Conservation (phyloP, 2,888 invertebrate genomes). For the Drosophila birchii region DNA sequence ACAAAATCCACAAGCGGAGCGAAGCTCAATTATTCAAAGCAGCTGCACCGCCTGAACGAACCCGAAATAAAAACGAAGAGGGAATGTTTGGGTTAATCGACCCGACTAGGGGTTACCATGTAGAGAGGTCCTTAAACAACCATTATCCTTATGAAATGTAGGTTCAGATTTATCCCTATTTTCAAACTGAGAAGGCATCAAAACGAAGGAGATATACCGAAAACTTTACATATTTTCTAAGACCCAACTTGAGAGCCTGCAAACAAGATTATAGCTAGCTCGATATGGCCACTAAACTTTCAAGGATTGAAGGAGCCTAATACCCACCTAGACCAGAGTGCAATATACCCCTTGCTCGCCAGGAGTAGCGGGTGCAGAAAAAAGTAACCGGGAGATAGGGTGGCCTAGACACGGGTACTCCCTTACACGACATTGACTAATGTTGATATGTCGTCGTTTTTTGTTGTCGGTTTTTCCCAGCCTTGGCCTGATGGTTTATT, state of each 20-base stretch:
- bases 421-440: conserved; percentile 77
- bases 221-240: neutral
- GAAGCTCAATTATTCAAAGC: conserved; percentile 73
- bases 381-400: conserved; percentile 16
- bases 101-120: neutral
- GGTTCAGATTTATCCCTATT: neutral
- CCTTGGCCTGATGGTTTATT: conserved; percentile 65
- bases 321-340: neutral
- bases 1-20: conserved; percentile 57
- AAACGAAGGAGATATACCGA: too few relatives aligned
- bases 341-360: conserved; percentile 4
- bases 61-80: conserved; percentile 8
- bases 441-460: conserved; percentile 74
- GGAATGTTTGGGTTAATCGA: neutral
- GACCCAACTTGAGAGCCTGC: neutral
- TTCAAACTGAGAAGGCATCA: neutral
- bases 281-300: neutral
- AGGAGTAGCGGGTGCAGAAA: neutral
- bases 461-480: conserved; percentile 33
- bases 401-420: conserved; percentile 73
- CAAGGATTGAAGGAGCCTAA: neutral
- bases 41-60: conserved; percentile 29
- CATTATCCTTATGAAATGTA: too few relatives aligned
- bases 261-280: neutral
- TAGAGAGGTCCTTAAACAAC: neutral